Base-by-base conservation (phyloP, 2,797 vertebrate genomes). In the Phyllotis vaccarum region DNA sequence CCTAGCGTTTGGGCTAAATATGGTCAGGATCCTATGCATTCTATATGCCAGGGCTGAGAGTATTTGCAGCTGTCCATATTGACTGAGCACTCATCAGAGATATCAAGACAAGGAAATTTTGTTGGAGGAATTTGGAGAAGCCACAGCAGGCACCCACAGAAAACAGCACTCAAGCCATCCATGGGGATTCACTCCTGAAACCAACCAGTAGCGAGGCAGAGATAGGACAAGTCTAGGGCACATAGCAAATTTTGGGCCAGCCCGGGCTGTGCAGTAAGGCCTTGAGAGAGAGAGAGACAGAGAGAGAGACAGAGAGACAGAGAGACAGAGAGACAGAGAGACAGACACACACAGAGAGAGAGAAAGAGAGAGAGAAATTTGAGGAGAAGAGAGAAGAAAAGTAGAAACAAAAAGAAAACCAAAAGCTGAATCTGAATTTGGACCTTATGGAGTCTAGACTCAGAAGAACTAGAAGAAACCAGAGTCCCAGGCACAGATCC, bases 11-110 rank as follows among this genome's bases (percentile, higher is more conserved):
- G 79, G 52, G 22, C 0, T 3, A 14, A 43, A 22, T 3, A 1
- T 0, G 58, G 89, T 12, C 11, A 1, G 14, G 0, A 1, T 21
- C 3, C 13, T 0, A 27, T 1, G 19, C 0, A 1, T 24, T 5
- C 6, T 0, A 8, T 6, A 16, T 13, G 43, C 54, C 21, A 0
- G 29, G 21, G 60, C 49, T 19, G 21, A 62, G 43, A 21, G 34
- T 10, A 27, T 2, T 8, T 2, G 3, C 24, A 37, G 1, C 34
- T 13, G 29, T 6, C 64, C 2, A 0, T 12, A 1, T 3, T 14
- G 2, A 21, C 3, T 0, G 29, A n/a, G 16, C 0, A 6, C 22
- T 22, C 34, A 0, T 0, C 1, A 21, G 49, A 9, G 40, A 46
- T 34, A 29, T 21, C n/a, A 22, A 52, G 90, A 13, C 27, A 10